A percentile compares a stretch with the other conserved stretches of the same genome.
These are phyloP conservation scores for Odobenus rosmarus DNA, from an alignment of 2,113 vertebrate genomes.

Conservation along the genomic window DNA sequence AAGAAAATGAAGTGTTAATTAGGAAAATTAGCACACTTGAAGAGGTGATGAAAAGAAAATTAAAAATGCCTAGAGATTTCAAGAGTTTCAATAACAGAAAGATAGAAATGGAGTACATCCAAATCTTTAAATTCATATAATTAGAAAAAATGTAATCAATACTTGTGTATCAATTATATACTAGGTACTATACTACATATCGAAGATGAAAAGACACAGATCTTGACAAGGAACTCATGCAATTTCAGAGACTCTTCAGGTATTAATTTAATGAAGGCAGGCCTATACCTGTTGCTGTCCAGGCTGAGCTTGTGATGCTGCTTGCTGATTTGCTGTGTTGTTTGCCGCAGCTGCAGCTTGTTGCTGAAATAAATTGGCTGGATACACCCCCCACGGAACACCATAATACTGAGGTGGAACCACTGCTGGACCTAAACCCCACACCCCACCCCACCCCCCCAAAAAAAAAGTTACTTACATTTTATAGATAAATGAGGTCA, in stretches of 20 bases:
- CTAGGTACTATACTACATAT: neutral
- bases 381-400: conserved; percentile 98
- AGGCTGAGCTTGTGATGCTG: conserved; percentile 92
- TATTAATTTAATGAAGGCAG: conserved; percentile 24
- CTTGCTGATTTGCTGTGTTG: conserved; percentile 93
- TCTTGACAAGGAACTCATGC: neutral
- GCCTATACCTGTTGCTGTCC: conserved; percentile 94
- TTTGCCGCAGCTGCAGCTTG: conserved; percentile 93
- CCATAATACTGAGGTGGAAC: conserved; percentile 99
- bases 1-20: conserved; percentile 41
- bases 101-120: neutral
- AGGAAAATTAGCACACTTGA: conserved; percentile 11
- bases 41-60: conserved; percentile 11
- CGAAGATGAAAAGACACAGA: neutral
- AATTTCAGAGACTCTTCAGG: neutral
- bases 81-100: conserved; percentile 31
- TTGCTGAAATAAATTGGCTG: conserved; percentile 98
- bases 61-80: conserved; percentile 37
- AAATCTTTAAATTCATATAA: conserved; percentile 3
- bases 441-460: neutral
- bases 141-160: neutral
- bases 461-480: conserved; percentile 55
- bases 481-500: conserved; percentile 27
- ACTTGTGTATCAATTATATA: neutral
- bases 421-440: conserved; percentile 92